phyloP scores from a whole-genome alignment of 1,140 invertebrate genomes.

The Penaeus japonicus region DNA sequence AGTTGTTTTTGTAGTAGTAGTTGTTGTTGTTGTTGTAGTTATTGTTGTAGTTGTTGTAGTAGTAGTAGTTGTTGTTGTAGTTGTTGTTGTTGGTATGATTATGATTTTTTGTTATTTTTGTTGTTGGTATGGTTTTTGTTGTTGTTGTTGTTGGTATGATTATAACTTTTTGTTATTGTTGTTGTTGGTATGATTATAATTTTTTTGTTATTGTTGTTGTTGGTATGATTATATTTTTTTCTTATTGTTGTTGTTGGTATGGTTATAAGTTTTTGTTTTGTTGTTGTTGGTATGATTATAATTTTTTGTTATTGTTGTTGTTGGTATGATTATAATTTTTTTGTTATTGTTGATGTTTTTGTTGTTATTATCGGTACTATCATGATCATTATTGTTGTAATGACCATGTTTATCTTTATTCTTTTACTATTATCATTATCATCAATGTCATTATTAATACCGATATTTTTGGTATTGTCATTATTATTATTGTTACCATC shows the following conservation, averaged over 20 bases:
- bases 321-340: not conserved
- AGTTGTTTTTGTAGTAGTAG: too few relatives aligned
- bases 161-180: conserved; percentile 17
- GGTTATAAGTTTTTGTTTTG: not conserved
- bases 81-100: too few relatives aligned
- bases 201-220: conserved; percentile 13
- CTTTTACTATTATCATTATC: not conserved
- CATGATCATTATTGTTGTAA: conserved; percentile 16
- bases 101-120: too few relatives aligned
- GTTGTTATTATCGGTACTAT: conserved; percentile 6
- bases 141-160: not conserved
- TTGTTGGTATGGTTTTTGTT: not conserved
- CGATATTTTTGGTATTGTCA: not conserved
- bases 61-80: too few relatives aligned
- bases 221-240: not conserved
- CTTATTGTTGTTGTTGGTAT: not conserved
- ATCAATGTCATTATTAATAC: not conserved
- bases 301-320: conserved; percentile 11
- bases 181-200: conserved; percentile 7
- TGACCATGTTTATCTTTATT: not conserved
- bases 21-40: too few relatives aligned
- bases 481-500: not conserved
- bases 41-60: too few relatives aligned
- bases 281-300: conserved; percentile 13
- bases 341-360: not conserved